A percentile compares a stretch with the other conserved stretches of the same genome.
Evolutionary conservation across 2,888 invertebrate species (phyloP).

Genomic region (Mythimna loreyi): DNA sequence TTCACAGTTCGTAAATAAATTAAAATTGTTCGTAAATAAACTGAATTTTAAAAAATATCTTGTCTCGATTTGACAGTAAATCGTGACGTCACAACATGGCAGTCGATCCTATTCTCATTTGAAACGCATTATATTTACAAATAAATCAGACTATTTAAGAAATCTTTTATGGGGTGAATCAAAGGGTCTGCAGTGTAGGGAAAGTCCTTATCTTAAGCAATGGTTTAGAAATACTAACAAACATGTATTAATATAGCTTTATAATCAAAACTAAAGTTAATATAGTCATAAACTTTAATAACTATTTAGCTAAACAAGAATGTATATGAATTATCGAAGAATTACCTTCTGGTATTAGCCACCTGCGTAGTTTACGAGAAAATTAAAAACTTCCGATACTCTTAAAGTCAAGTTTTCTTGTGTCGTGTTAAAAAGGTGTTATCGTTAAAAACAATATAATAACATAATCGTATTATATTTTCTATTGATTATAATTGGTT

Average conservation of each 20-base stretch:
- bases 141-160: too few relatives aligned
- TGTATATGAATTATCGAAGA: conserved; percentile 20
- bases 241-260: background rate
- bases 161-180: too few relatives aligned
- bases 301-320: background rate
- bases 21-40: too few relatives aligned
- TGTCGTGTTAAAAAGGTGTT: conserved; percentile 25
- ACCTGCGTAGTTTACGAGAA: conserved; percentile 43
- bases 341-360: conserved; percentile 12
- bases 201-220: too few relatives aligned
- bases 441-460: conserved; percentile 34
- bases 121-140: too few relatives aligned
- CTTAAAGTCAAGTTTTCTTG: conserved; percentile 14
- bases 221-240: too few relatives aligned
- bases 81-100: too few relatives aligned
- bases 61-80: too few relatives aligned
- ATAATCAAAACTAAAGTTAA: background rate
- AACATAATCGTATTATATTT: conserved; percentile 31
- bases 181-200: too few relatives aligned
- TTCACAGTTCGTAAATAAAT: too few relatives aligned
- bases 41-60: too few relatives aligned
- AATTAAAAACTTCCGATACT: conserved; percentile 13
- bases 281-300: background rate
- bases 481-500: conserved; percentile 20
- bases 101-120: too few relatives aligned